Evolutionary conservation across 2,113 vertebrate species (phyloP).

Genomic region (Peromyscus californicus): DNA sequence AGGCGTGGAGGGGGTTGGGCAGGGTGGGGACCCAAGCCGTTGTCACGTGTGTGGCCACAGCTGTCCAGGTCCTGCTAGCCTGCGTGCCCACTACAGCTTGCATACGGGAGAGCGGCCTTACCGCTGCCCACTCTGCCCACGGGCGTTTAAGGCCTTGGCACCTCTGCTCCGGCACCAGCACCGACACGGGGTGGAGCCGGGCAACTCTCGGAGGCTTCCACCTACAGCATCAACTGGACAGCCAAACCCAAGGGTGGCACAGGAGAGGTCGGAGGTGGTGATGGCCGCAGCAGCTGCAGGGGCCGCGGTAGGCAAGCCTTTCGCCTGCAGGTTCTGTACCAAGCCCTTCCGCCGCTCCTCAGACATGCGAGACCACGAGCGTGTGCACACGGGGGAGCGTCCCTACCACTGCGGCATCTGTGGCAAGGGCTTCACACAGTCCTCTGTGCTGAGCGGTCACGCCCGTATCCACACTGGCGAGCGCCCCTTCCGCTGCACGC

Average conservation of each 20-base stretch:
- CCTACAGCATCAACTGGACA: not conserved
- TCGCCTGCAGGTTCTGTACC: constrained; percentile 84
- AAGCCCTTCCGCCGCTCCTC: constrained; percentile 84
- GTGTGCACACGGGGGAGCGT: constrained; percentile 93
- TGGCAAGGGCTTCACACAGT: constrained; percentile 92
- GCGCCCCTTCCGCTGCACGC: constrained; percentile 82
- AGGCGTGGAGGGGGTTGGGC: not conserved
- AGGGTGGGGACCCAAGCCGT: constrained; percentile 61
- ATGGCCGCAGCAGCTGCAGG: constrained; percentile 1
- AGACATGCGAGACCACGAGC: constrained; percentile 84
- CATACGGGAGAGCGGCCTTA: constrained; percentile 80
- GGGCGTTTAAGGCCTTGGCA: constrained; percentile 80
- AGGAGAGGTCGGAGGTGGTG: constrained; percentile 65
- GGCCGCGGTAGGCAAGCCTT: constrained; percentile 79
- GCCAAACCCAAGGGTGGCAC: not conserved
- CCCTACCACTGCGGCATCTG: constrained; percentile 93
- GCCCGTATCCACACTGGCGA: constrained; percentile 84
- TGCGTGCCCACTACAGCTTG: constrained; percentile 82
- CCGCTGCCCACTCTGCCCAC: constrained; percentile 80
- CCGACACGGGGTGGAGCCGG: constrained; percentile 58
- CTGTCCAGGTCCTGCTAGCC: constrained; percentile 81
- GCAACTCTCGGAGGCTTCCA: not conserved
- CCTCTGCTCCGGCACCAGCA: constrained; percentile 80
- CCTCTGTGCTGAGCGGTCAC: constrained; percentile 83
- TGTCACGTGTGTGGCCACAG: constrained; percentile 82